Conservation (phyloP, 2,797 vertebrate genomes). For the Hyperoplus lanceolatus region DNA sequence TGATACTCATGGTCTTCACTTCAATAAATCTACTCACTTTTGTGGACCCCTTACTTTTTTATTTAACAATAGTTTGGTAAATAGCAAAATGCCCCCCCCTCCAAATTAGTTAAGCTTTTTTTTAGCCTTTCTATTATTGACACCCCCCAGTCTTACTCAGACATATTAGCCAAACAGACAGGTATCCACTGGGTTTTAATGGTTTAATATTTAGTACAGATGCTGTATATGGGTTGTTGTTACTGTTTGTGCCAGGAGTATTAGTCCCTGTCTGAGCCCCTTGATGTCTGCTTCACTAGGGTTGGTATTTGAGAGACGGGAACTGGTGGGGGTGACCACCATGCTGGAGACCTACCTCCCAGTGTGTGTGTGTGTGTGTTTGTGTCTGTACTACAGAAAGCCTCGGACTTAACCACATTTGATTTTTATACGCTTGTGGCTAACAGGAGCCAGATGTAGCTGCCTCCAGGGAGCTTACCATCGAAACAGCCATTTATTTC, state of each 20-base stretch:
- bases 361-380: slow-evolving; percentile 57
- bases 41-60: not conserved
- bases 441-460: slow-evolving; percentile 85
- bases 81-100: not conserved
- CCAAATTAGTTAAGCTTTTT: not conserved
- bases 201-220: slow-evolving; percentile 48
- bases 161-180: slow-evolving; percentile 52
- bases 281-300: slow-evolving; percentile 65
- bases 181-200: slow-evolving; percentile 44
- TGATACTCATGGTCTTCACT: not conserved
- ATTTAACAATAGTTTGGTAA: not conserved
- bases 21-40: not conserved
- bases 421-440: slow-evolving; percentile 81
- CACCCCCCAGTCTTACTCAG: slow-evolving; percentile 47
- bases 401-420: slow-evolving; percentile 75
- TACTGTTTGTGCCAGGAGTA: slow-evolving; percentile 57
- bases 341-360: slow-evolving; percentile 77
- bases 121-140: slow-evolving; percentile 21
- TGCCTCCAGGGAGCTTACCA: slow-evolving; percentile 69
- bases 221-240: slow-evolving; percentile 46
- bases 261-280: slow-evolving; percentile 71
- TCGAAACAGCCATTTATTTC: slow-evolving; percentile 72
- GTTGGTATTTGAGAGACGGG: slow-evolving; percentile 57
- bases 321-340: slow-evolving; percentile 78
- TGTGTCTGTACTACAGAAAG: slow-evolving; percentile 49